phyloP scores from a whole-genome alignment of 2,888 invertebrate species.

The Venustoraphidia nigricollis region DNA sequence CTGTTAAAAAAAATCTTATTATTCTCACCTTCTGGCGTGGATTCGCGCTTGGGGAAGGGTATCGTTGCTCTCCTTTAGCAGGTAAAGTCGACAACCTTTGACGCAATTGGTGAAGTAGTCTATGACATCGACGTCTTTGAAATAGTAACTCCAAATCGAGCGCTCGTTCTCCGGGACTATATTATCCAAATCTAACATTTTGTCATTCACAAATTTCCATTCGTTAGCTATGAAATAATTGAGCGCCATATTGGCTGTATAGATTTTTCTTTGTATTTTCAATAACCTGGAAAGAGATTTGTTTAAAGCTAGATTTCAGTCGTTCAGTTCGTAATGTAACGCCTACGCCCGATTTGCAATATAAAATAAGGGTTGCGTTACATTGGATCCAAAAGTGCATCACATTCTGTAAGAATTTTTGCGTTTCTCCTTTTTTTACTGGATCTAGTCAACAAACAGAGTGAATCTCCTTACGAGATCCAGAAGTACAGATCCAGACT shows the following conservation, averaged over 20 bases:
- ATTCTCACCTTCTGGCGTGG: conserved; percentile 33
- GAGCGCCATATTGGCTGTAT: conserved; percentile 54
- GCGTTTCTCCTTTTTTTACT: too few relatives aligned
- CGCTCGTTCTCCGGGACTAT: conserved; percentile 32
- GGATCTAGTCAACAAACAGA: too few relatives aligned
- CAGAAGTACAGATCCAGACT: too few relatives aligned
- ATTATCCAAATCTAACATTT: conserved; percentile 36
- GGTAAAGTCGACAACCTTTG: conserved; percentile 44
- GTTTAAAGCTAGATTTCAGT: neutral
- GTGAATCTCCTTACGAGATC: too few relatives aligned
- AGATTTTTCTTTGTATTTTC: conserved; percentile 66
- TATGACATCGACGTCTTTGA: conserved; percentile 34
- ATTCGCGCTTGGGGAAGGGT: conserved; percentile 35
- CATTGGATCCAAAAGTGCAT: too few relatives aligned
- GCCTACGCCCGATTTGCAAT: too few relatives aligned
- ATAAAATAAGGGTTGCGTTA: neutral
- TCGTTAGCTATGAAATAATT: conserved; percentile 57
- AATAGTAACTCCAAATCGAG: conserved; percentile 41
- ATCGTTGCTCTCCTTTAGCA: conserved; percentile 49
- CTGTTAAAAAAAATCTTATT: too few relatives aligned
- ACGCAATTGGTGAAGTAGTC: conserved; percentile 36
- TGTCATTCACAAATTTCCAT: conserved; percentile 60
- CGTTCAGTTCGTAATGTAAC: neutral
- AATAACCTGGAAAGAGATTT: conserved; percentile 42
- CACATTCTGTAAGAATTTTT: too few relatives aligned